Conservation (phyloP, 2,888 invertebrate genomes). For the Harpalus rufipes region DNA sequence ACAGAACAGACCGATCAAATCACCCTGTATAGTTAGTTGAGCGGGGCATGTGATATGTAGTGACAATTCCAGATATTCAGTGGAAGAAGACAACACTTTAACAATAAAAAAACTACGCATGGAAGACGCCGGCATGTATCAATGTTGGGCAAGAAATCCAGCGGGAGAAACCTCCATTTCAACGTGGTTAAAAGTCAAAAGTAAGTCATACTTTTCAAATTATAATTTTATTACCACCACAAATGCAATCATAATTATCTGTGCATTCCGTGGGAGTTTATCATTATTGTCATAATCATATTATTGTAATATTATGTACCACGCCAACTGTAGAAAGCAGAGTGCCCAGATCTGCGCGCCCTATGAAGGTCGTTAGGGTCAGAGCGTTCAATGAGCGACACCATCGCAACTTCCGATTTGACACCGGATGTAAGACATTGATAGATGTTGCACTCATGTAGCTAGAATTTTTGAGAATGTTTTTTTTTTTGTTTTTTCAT, state of each 20-base stretch:
- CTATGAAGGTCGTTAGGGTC: conserved; percentile 74
- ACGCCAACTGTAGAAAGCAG: background rate
- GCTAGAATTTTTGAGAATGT: conserved; percentile 59
- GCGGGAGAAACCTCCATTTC: conserved; percentile 94
- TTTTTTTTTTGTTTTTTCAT: conserved; percentile 23
- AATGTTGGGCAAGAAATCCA: conserved; percentile 94
- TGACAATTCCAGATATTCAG: conserved; percentile 85
- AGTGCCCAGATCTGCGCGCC: conserved; percentile 70
- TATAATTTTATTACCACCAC: too few species aligned
- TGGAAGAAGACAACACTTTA: conserved; percentile 90
- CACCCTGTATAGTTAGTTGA: too few species aligned
- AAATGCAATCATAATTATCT: too few species aligned
- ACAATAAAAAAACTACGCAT: conserved; percentile 88
- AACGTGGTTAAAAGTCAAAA: conserved; percentile 96
- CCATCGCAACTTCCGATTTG: conserved; percentile 75
- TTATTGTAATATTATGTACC: background rate
- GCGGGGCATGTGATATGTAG: too few species aligned
- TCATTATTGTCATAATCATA: background rate
- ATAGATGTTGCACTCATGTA: conserved; percentile 1
- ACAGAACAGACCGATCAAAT: too few species aligned
- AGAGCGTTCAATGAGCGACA: conserved; percentile 75
- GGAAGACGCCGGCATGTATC: conserved; percentile 95
- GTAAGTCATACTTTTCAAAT: conserved; percentile 81
- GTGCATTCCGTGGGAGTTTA: too few species aligned
- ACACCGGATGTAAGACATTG: conserved; percentile 75